These are phyloP conservation scores for Pogonomyrmex californicus DNA, from an alignment of 1,140 invertebrate genomes.

Conservation along the genomic window DNA sequence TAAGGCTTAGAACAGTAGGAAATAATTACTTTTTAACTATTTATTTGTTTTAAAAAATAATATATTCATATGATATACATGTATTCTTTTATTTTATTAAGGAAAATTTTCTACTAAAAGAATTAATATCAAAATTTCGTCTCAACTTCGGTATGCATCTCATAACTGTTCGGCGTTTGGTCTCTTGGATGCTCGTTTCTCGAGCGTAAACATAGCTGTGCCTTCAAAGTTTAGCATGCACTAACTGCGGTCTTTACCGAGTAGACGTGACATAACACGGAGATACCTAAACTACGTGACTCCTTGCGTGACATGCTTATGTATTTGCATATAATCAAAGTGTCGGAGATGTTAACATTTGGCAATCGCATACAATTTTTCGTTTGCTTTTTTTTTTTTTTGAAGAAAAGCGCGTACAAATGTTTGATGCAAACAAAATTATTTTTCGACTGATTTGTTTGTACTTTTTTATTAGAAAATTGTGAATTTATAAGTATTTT, in stretches of 20 bases:
- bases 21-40: not conserved
- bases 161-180: slow-evolving; percentile 48
- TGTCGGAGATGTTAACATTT: slow-evolving; percentile 21
- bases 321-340: slow-evolving; percentile 51
- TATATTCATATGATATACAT: not conserved
- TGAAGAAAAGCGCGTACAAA: not conserved
- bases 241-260: slow-evolving; percentile 60
- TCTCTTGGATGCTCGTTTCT: slow-evolving; percentile 56
- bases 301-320: slow-evolving; percentile 47
- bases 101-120: not conserved
- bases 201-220: slow-evolving; percentile 57
- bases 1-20: not conserved
- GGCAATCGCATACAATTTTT: slow-evolving; percentile 2
- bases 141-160: slow-evolving; percentile 20
- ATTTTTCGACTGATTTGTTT: not conserved
- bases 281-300: slow-evolving; percentile 57
- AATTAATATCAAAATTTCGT: slow-evolving; percentile 50
- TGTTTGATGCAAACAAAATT: not conserved
- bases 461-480: slow-evolving; percentile 29
- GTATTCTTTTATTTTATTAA: not conserved
- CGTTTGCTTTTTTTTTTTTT: not conserved
- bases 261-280: slow-evolving; percentile 57
- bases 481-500: not conserved
- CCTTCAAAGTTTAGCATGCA: slow-evolving; percentile 59
- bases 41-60: not conserved